These are phyloP conservation scores for Drosophila acutilabella DNA, from an alignment of 2,888 invertebrate species.

Conservation along the genomic window DNA sequence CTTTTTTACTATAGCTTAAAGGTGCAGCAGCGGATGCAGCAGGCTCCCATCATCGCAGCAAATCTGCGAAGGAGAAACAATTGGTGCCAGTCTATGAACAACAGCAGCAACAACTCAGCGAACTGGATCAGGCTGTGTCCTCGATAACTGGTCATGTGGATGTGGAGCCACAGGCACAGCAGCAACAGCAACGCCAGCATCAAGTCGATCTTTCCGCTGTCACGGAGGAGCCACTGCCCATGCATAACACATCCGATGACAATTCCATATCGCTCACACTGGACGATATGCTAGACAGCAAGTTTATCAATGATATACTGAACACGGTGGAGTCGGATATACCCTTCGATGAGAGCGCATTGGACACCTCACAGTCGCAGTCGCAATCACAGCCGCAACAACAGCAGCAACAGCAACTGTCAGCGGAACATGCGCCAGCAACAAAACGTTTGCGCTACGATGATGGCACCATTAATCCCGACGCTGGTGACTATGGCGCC, in stretches of 20 bases:
- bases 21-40: conserved; percentile 26
- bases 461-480: conserved; percentile 52
- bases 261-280: conserved; percentile 82
- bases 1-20: conserved; percentile 51
- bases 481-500: conserved; percentile 51
- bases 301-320: conserved; percentile 83
- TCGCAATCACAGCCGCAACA: conserved; percentile 32
- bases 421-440: conserved; percentile 51
- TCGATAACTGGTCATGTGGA: conserved; percentile 73
- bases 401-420: conserved; percentile 25
- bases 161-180: conserved; percentile 27
- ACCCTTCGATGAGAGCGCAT: conserved; percentile 81
- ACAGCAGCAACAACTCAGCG: conserved; percentile 59
- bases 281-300: conserved; percentile 83
- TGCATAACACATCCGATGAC: conserved; percentile 79
- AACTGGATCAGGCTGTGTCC: conserved; percentile 80
- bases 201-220: conserved; percentile 50
- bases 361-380: conserved; percentile 64
- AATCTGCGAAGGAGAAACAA: conserved; percentile 62
- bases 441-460: conserved; percentile 80
- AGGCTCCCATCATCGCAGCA: conserved; percentile 61
- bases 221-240: conserved; percentile 62
- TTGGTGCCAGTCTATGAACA: conserved; percentile 52
- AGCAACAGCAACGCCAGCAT: conserved; percentile 43
- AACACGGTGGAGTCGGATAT: conserved; percentile 78